Evolutionary conservation across 2,797 vertebrate species (phyloP).

Genomic region (Phalloptychus januarius): DNA sequence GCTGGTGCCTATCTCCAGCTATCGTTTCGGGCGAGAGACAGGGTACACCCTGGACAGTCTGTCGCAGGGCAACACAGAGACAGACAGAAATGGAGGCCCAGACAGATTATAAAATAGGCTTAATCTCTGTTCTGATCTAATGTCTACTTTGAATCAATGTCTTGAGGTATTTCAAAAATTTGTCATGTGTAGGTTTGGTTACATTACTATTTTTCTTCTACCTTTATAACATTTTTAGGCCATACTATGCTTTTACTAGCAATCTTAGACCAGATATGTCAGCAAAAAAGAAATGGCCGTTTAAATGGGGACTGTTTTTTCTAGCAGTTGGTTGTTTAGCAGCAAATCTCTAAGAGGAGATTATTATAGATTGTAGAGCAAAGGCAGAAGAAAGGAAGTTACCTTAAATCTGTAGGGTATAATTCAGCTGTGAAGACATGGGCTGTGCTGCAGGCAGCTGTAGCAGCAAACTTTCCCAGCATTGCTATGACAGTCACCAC

Average conservation of each 20-base stretch:
- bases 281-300: neutral
- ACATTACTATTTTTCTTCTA: too few species aligned
- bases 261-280: neutral
- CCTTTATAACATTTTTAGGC: neutral
- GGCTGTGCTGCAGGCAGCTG: slow-evolving; percentile 69
- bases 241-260: neutral
- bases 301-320: neutral
- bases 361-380: neutral
- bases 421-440: slow-evolving; percentile 83
- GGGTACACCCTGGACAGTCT: too few species aligned
- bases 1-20: too few species aligned
- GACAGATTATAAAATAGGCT: neutral
- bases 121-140: neutral
- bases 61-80: too few species aligned
- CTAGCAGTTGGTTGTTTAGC: neutral
- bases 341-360: neutral
- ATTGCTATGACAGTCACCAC: slow-evolving; percentile 76
- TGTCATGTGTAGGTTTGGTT: too few species aligned
- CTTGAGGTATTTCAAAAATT: too few species aligned
- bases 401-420: slow-evolving; percentile 85
- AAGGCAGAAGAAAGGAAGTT: neutral
- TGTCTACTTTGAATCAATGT: too few species aligned
- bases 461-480: slow-evolving; percentile 76
- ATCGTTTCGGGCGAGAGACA: too few species aligned
- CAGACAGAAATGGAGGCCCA: neutral